Evolutionary conservation across 2,113 vertebrate species (phyloP).

Genomic region (Antigone vipio): DNA sequence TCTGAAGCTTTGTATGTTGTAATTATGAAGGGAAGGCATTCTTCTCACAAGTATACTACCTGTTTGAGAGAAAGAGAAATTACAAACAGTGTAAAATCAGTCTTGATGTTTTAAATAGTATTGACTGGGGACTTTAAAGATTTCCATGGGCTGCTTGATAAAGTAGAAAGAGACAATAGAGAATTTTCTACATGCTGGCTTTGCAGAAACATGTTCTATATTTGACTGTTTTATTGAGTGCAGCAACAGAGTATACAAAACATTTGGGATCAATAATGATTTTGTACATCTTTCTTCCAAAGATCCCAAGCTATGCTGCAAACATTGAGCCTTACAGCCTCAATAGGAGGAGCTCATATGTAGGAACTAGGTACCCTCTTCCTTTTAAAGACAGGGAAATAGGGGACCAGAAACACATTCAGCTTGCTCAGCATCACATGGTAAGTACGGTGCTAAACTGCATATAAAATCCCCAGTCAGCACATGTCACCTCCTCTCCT

Average conservation of each 20-base stretch:
- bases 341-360: not conserved
- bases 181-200: conserved; percentile 36
- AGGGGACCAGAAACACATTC: not conserved
- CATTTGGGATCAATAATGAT: conserved; percentile 42
- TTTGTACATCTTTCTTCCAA: not conserved
- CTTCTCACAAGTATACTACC: not conserved
- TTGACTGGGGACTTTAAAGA: conserved; percentile 41
- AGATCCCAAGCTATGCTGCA: not conserved
- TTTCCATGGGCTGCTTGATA: conserved; percentile 19
- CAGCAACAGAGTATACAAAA: conserved; percentile 30
- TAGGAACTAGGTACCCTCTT: not conserved
- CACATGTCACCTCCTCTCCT: not conserved
- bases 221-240: conserved; percentile 44
- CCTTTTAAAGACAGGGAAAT: not conserved
- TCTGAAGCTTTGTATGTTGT: conserved; percentile 1
- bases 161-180: conserved; percentile 34
- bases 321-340: not conserved
- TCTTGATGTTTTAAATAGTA: conserved; percentile 32
- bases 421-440: not conserved
- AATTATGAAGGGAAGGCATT: conserved; percentile 28
- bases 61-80: conserved; percentile 20
- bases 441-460: not conserved
- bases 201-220: conserved; percentile 25
- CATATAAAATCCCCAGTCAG: not conserved
- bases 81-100: conserved; percentile 35